Conservation (phyloP, 2,113 vertebrate genomes). For the Pterocles gutturalis region DNA sequence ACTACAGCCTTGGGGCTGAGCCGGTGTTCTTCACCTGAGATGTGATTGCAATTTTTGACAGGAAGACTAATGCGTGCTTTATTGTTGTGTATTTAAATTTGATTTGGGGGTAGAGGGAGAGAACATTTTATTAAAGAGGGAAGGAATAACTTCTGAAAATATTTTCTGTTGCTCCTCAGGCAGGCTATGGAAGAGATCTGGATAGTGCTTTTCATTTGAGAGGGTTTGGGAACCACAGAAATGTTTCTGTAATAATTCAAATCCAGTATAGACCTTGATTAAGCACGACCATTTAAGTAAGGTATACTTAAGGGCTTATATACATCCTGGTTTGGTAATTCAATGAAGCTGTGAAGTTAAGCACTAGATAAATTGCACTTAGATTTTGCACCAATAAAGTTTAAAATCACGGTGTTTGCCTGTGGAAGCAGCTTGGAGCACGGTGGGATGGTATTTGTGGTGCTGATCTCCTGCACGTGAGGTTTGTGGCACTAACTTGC, state of each 20-base stretch:
- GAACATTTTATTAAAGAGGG: conserved; percentile 53
- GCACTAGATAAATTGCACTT: not conserved
- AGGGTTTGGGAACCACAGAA: not conserved
- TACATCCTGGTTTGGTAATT: not conserved
- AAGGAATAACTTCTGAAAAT: conserved; percentile 26
- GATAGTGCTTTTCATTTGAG: not conserved
- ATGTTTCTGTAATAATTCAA: not conserved
- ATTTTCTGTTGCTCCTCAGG: not conserved
- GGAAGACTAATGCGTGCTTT: conserved; percentile 53
- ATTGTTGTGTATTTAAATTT: conserved; percentile 71
- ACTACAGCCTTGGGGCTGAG: conserved; percentile 40
- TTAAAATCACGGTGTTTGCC: not conserved
- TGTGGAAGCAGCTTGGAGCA: not conserved
- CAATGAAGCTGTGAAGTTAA: not conserved
- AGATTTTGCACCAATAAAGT: not conserved
- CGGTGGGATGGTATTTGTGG: not conserved
- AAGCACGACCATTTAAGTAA: not conserved
- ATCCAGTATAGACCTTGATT: not conserved
- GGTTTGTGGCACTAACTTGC: not conserved
- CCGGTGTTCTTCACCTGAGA: conserved; percentile 18
- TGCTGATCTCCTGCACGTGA: rapidly evolving
- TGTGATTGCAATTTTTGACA: conserved; percentile 47
- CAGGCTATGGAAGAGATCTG: not conserved
- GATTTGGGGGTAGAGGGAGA: conserved; percentile 40
- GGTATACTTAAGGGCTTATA: not conserved